Conservation (phyloP, 2,797 vertebrate genomes). For the Enteromius anoplus region DNA sequence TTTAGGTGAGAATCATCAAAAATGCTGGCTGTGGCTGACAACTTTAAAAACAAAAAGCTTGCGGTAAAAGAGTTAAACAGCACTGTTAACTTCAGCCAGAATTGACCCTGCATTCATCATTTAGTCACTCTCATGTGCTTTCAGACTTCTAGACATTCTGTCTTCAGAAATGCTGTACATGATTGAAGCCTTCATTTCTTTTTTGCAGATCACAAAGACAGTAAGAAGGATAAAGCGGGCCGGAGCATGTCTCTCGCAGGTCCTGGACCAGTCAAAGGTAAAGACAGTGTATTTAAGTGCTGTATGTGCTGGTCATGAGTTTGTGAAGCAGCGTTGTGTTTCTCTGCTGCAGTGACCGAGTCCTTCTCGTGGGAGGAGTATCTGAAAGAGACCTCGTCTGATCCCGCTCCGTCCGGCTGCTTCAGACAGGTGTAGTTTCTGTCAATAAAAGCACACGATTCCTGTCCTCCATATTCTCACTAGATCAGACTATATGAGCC, state of each 20-base stretch:
- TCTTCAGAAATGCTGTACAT: too few relatives aligned
- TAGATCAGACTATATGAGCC: background rate
- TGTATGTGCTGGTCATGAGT: background rate
- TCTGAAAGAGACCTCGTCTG: constrained; percentile 88
- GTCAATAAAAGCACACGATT: background rate
- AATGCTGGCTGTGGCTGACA: too few relatives aligned
- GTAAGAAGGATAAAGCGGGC: constrained; percentile 84
- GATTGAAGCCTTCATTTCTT: too few relatives aligned
- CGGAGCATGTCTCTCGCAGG: constrained; percentile 75
- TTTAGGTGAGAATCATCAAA: too few relatives aligned
- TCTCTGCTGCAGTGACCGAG: constrained; percentile 70
- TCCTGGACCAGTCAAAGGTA: constrained; percentile 63
- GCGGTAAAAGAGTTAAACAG: too few relatives aligned
- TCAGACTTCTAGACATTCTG: too few relatives aligned
- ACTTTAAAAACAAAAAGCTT: too few relatives aligned
- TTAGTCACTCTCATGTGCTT: too few relatives aligned
- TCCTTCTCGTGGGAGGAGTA: constrained; percentile 93
- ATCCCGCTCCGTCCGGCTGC: constrained; percentile 85
- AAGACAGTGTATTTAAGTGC: background rate
- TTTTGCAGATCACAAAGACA: constrained; percentile 83
- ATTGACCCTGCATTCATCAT: too few relatives aligned
- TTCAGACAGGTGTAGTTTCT: constrained; percentile 89
- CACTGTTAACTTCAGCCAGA: too few relatives aligned
- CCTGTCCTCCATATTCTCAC: background rate
- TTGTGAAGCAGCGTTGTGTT: background rate